These are phyloP conservation scores for Phyllotreta striolata DNA, from an alignment of 2,888 invertebrate genomes.

Conservation along the genomic window DNA sequence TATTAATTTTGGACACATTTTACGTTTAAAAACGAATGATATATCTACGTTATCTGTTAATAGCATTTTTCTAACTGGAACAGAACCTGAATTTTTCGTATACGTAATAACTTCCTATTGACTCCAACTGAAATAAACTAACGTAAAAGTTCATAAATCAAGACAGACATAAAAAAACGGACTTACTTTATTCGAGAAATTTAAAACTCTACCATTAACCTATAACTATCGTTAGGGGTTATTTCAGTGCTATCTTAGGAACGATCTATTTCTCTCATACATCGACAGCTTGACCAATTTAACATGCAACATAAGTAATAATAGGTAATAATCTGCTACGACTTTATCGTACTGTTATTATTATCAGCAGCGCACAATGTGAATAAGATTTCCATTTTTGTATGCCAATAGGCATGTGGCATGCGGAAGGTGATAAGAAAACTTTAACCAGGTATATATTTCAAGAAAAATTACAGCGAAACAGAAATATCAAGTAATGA, in stretches of 20 bases:
- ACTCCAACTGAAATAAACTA: constrained; percentile 3
- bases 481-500: constrained; percentile 15
- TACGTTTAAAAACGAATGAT: too few species aligned
- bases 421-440: constrained; percentile 30
- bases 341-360: constrained; percentile 39
- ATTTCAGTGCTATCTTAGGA: constrained; percentile 12
- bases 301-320: constrained; percentile 43
- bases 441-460: constrained; percentile 20
- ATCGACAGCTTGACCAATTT: constrained; percentile 38
- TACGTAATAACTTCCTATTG: not conserved
- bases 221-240: constrained; percentile 20
- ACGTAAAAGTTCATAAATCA: constrained; percentile 14
- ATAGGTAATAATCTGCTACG: constrained; percentile 39
- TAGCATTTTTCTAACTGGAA: too few species aligned
- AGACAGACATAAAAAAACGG: constrained; percentile 13
- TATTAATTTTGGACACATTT: too few species aligned
- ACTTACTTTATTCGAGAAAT: constrained; percentile 14
- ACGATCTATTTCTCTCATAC: constrained; percentile 23
- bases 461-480: constrained; percentile 23
- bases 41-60: too few species aligned
- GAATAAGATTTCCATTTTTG: constrained; percentile 37
- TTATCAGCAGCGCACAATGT: constrained; percentile 36
- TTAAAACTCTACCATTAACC: constrained; percentile 16
- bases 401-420: constrained; percentile 29
- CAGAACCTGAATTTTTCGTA: too few species aligned